Percentiles rank a stretch among this genome's conserved stretches.
These are phyloP conservation scores for Phyto melanocephala DNA, from an alignment of 2,888 invertebrate species.

Conservation along the genomic window DNA sequence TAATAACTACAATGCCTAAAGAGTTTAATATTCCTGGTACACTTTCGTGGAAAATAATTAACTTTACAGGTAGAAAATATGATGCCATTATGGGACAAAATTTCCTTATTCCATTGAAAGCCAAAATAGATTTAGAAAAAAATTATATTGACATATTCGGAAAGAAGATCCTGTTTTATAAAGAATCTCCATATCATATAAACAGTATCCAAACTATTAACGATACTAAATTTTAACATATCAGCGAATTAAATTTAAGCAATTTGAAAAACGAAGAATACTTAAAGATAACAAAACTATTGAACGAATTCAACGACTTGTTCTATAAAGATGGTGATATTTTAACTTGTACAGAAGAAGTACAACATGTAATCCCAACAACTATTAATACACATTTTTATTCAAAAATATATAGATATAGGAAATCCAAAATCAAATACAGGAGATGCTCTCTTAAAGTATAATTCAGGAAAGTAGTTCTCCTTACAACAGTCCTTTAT, in stretches of 20 bases:
- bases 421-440: slow-evolving; percentile 24
- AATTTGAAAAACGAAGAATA: slow-evolving; percentile 44
- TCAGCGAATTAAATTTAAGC: slow-evolving; percentile 11
- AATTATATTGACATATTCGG: slow-evolving; percentile 16
- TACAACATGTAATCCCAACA: slow-evolving; percentile 43
- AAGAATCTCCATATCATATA: slow-evolving; percentile 31
- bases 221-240: slow-evolving; percentile 9
- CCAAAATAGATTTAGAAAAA: slow-evolving; percentile 41
- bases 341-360: slow-evolving; percentile 29
- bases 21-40: slow-evolving; percentile 45
- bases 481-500: slow-evolving; percentile 9
- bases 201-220: slow-evolving; percentile 27
- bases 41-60: slow-evolving; percentile 54
- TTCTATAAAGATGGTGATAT: slow-evolving; percentile 32
- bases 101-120: slow-evolving; percentile 30
- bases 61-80: slow-evolving; percentile 40
- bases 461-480: slow-evolving; percentile 15
- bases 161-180: slow-evolving; percentile 19
- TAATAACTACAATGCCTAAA: slow-evolving; percentile 36
- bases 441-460: slow-evolving; percentile 29
- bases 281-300: neutral
- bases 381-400: slow-evolving; percentile 4
- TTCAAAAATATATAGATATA: slow-evolving; percentile 35
- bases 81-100: too few species aligned
- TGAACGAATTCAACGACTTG: slow-evolving; percentile 20